Conservation (phyloP, 2,888 invertebrate species). For the Pardosa pseudoannulata region DNA sequence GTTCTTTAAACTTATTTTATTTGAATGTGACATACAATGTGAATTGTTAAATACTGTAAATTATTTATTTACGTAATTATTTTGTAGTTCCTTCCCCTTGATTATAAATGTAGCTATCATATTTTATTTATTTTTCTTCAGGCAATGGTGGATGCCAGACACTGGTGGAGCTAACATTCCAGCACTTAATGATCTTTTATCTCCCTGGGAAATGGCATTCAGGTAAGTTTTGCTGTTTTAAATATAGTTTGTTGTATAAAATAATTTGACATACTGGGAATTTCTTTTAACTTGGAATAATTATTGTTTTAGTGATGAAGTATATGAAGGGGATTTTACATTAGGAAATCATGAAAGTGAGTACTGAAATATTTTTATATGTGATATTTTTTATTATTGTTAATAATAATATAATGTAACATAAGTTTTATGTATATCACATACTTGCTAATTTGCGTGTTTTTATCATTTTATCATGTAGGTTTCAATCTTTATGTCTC, state of each 20-base stretch:
- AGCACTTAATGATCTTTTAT: slow-evolving; percentile 91
- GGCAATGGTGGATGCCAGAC: slow-evolving; percentile 91
- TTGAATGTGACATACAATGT: no score
- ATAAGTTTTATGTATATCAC: no score
- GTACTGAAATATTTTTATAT: slow-evolving; percentile 67
- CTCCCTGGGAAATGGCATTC: slow-evolving; percentile 90
- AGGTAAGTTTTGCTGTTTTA: slow-evolving; percentile 83
- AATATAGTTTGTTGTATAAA: background rate
- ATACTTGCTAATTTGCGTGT: no score
- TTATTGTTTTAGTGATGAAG: slow-evolving; percentile 77
- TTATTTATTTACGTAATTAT: no score
- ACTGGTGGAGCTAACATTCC: slow-evolving; percentile 94
- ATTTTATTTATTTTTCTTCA: slow-evolving; percentile 62
- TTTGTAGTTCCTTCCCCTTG: no score
- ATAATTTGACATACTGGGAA: no score
- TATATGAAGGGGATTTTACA: slow-evolving; percentile 88
- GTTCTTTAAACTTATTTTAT: no score
- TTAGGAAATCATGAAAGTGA: slow-evolving; percentile 88
- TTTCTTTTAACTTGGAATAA: slow-evolving; percentile 4
- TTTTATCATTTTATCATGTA: no score
- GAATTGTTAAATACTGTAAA: no score
- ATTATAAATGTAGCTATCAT: no score
- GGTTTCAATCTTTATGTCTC: background rate
- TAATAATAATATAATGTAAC: no score
- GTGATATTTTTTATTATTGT: no score